These are phyloP conservation scores for Microtus oregoni DNA, from an alignment of 2,113 vertebrate species.

Conservation along the genomic window DNA sequence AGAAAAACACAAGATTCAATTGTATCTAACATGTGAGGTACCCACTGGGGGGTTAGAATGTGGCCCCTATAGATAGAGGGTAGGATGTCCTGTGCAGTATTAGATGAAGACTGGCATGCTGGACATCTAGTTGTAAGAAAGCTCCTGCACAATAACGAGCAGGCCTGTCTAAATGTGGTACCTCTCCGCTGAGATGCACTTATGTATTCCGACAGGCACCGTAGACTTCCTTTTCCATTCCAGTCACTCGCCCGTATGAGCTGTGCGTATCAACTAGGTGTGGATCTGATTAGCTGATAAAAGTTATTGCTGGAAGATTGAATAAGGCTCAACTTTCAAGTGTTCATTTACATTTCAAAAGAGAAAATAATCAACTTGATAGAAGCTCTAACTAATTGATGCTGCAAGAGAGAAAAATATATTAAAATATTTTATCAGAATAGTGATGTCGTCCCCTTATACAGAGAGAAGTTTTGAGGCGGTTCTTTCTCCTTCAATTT, in stretches of 20 bases:
- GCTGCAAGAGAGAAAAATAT: conserved; percentile 41
- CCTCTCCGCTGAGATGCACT: neutral
- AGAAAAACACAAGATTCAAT: neutral
- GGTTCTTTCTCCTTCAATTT: conserved; percentile 16
- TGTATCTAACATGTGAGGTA: neutral
- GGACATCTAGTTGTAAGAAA: neutral
- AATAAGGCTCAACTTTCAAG: conserved; percentile 64
- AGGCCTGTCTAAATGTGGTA: neutral
- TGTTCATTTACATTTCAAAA: conserved; percentile 79
- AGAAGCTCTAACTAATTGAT: conserved; percentile 66
- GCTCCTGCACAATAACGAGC: neutral
- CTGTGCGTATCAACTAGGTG: conserved; percentile 36
- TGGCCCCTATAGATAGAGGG: neutral
- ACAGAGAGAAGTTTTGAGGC: conserved; percentile 25
- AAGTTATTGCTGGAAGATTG: conserved; percentile 52
- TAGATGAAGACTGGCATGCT: neutral
- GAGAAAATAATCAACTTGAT: conserved; percentile 66
- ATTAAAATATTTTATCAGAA: conserved; percentile 75
- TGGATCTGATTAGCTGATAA: conserved; percentile 64
- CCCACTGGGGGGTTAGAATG: neutral
- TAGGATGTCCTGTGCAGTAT: neutral
- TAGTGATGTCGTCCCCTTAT: neutral
- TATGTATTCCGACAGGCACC: neutral
- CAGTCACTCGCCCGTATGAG: neutral
- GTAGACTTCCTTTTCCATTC: neutral